phyloP scores from a whole-genome alignment of 2,888 invertebrate genomes.

The Geotrupes spiniger region DNA sequence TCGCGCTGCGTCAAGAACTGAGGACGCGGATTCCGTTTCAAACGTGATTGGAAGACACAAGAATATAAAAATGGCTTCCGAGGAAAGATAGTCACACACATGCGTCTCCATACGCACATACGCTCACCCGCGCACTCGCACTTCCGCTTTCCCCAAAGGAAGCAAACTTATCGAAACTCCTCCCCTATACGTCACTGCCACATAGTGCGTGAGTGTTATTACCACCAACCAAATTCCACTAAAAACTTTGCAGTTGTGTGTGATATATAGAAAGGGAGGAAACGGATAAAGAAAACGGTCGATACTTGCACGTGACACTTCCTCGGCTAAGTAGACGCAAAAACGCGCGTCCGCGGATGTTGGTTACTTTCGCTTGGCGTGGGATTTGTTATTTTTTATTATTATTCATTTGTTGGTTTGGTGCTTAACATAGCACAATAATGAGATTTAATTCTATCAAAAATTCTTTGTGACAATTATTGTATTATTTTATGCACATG shows the following conservation, averaged over 20 bases:
- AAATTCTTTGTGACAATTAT: no score
- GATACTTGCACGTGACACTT: not conserved
- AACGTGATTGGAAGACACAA: slow-evolving; percentile 16
- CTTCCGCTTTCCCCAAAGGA: slow-evolving; percentile 30
- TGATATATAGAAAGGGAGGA: slow-evolving; percentile 8
- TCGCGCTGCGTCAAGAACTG: no score
- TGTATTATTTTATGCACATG: no score
- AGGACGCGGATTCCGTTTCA: not conserved
- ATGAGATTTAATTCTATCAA: no score
- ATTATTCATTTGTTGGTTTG: no score
- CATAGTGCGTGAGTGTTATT: slow-evolving; percentile 18
- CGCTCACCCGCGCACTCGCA: slow-evolving; percentile 28
- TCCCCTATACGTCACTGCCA: slow-evolving; percentile 24
- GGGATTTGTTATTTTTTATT: no score
- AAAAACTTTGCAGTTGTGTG: slow-evolving; percentile 3
- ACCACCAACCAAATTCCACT: slow-evolving; percentile 8
- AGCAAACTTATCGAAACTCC: slow-evolving; percentile 31
- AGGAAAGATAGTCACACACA: slow-evolving; percentile 24
- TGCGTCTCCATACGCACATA: slow-evolving; percentile 31
- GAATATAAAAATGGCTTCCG: slow-evolving; percentile 30
- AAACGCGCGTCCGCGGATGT: no score
- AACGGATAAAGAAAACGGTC: slow-evolving; percentile 1
- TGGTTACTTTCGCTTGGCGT: no score
- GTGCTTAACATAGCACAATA: no score
- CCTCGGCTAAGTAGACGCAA: no score